A percentile compares a stretch with the other conserved stretches of the same genome.
These are phyloP conservation scores for Cephalopterus ornatus DNA, from an alignment of 2,113 vertebrate genomes.

Conservation along the genomic window DNA sequence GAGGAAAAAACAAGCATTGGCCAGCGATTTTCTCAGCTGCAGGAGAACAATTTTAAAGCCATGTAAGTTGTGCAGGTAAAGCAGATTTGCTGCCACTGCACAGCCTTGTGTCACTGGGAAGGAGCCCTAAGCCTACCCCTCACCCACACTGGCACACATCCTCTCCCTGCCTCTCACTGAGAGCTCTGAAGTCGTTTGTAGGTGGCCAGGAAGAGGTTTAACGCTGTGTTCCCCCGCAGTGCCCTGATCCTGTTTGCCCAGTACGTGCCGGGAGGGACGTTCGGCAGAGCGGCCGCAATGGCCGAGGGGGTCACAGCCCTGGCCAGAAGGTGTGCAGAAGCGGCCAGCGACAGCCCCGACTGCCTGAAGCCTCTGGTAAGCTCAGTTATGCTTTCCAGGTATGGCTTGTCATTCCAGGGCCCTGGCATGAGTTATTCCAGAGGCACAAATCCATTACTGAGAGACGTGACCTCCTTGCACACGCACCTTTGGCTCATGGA, in stretches of 20 bases:
- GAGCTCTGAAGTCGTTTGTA: fast-evolving
- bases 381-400: background rate
- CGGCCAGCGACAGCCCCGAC: fast-evolving
- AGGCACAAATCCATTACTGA: fast-evolving
- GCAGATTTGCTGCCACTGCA: background rate
- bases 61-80: constrained; percentile 19
- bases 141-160: fast-evolving
- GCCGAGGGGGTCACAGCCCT: constrained; percentile 9
- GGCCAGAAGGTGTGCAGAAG: background rate
- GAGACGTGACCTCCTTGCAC: fast-evolving
- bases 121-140: too few species aligned
- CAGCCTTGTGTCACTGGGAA: background rate
- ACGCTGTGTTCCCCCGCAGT: background rate
- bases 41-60: constrained; percentile 19
- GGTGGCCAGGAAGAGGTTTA: background rate
- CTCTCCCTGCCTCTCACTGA: fast-evolving
- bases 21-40: constrained; percentile 19
- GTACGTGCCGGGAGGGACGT: constrained; percentile 18
- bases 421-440: background rate
- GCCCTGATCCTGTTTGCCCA: constrained; percentile 35
- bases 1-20: background rate
- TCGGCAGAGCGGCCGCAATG: background rate
- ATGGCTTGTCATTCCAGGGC: background rate
- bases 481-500: background rate
- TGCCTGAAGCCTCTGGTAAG: constrained; percentile 31